Evolutionary conservation across 1,140 invertebrate species (phyloP).

Genomic region (Campoletis sonorensis): DNA sequence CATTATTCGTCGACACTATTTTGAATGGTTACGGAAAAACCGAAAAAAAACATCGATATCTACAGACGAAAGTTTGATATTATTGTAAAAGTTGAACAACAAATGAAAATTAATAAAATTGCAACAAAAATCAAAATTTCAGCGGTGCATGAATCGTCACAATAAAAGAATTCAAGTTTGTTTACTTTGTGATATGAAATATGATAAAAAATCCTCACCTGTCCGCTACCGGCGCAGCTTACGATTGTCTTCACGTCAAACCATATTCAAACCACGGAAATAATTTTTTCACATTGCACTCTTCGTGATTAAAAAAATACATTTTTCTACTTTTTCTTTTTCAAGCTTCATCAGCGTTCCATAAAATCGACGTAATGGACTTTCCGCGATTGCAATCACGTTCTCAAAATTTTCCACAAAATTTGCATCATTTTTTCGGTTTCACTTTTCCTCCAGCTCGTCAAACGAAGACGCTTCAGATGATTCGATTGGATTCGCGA

Average conservation of each 20-base stretch:
- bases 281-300: background rate
- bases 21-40: no score
- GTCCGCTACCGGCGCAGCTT: constrained; percentile 26
- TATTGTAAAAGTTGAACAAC: background rate
- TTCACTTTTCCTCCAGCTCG: no score
- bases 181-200: constrained; percentile 10
- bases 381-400: no score
- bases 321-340: no score
- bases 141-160: background rate
- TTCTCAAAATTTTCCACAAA: no score
- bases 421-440: no score
- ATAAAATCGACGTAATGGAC: no score
- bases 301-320: background rate
- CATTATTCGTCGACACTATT: background rate
- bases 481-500: no score
- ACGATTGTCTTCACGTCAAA: constrained; percentile 22
- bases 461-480: no score
- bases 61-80: background rate
- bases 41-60: background rate
- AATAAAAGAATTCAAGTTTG: background rate
- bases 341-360: no score
- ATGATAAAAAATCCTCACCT: background rate
- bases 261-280: background rate
- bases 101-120: background rate
- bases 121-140: background rate